phyloP scores from a whole-genome alignment of 37 sponge, comb jelly and placozoan genomes.

The Cliona cf. orientalis region DNA sequence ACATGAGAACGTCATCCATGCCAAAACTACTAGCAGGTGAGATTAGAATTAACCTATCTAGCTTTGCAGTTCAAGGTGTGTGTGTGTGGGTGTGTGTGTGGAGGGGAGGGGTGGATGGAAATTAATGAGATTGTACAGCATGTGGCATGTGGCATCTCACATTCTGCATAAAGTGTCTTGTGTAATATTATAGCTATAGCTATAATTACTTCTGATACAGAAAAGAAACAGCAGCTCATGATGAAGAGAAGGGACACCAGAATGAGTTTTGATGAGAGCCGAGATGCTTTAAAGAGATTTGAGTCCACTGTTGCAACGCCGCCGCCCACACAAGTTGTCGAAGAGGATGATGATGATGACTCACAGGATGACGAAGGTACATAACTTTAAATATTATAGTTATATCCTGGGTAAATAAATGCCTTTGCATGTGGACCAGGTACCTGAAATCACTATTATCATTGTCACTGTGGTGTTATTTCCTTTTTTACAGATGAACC shows the following conservation, averaged over 20 bases:
- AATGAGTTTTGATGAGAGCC: not conserved
- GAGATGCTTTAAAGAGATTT: constrained; percentile 10
- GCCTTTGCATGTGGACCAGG: too few relatives aligned
- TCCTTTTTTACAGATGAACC: constrained; percentile 23
- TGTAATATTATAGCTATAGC: not conserved
- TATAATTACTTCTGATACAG: not conserved
- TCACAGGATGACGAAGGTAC: constrained; percentile 12
- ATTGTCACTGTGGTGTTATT: too few relatives aligned
- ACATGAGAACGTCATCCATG: not conserved
- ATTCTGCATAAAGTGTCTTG: too few relatives aligned
- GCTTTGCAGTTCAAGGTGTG: not conserved
- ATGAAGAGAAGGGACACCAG: constrained; percentile 2
- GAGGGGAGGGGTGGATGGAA: too few relatives aligned
- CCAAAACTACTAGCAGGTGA: not conserved
- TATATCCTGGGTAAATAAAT: too few relatives aligned
- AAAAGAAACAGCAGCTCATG: not conserved
- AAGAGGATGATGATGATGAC: constrained; percentile 3
- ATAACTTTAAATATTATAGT: not conserved
- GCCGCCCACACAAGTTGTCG: too few relatives aligned
- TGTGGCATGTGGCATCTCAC: too few relatives aligned
- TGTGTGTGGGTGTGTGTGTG: constrained; percentile 2
- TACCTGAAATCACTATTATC: too few relatives aligned
- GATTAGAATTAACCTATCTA: not conserved
- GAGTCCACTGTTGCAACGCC: too few relatives aligned
- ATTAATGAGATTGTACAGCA: too few relatives aligned